Conservation (phyloP, 2,888 invertebrate genomes). For the Ametastegia equiseti region DNA sequence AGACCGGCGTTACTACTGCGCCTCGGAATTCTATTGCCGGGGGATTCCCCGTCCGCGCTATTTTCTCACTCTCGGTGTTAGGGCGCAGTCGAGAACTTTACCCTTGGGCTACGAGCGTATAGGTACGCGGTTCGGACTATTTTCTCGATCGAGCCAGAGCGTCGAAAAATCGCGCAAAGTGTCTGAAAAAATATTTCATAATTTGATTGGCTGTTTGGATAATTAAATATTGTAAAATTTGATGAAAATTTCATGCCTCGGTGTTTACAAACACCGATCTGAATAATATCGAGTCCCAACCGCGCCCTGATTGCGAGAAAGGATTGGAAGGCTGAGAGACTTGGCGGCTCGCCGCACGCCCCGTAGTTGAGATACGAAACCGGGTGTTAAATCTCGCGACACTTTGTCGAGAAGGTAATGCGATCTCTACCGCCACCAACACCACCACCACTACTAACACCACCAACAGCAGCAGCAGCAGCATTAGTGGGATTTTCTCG, state of each 20-base stretch:
- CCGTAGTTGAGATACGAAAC: not conserved
- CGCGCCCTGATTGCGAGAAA: constrained; percentile 7
- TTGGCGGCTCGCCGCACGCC: constrained; percentile 40
- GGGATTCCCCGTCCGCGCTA: constrained; percentile 33
- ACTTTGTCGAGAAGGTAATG: constrained; percentile 14
- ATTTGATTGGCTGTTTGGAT: no score
- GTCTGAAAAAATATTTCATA: no score
- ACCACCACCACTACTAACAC: no score
- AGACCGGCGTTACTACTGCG: constrained; percentile 38
- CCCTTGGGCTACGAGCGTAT: not conserved
- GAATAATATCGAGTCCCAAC: not conserved
- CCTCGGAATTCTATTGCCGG: constrained; percentile 40
- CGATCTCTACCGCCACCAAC: no score
- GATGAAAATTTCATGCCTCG: no score
- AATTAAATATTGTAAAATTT: no score
- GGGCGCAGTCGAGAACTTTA: constrained; percentile 6
- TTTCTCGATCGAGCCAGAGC: not conserved
- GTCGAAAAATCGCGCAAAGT: not conserved
- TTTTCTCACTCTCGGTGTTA: constrained; percentile 10
- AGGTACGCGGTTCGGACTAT: not conserved
- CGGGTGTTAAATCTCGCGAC: constrained; percentile 33
- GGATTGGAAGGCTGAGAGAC: not conserved
- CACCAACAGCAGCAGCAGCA: no score
- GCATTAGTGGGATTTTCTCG: no score
- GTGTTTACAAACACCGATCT: not conserved